A percentile compares a stretch with the other conserved stretches of the same genome.
Evolutionary conservation across 2,888 invertebrate species (phyloP).

Genomic region (Acrocyrtus sp.): DNA sequence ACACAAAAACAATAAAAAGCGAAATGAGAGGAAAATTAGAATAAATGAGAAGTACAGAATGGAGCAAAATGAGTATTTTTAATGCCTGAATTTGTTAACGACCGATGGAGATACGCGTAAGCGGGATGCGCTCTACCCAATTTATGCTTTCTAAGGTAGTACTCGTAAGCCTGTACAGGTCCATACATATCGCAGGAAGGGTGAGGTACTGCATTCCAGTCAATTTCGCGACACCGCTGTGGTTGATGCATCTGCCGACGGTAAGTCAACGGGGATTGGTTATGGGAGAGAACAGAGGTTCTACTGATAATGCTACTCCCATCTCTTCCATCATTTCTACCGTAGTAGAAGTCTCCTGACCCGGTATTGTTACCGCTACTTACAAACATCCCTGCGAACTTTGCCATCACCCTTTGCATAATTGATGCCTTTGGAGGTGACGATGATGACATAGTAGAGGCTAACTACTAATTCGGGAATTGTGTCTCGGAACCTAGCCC

Average conservation of each 20-base stretch:
- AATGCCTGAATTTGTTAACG: slow-evolving; percentile 21
- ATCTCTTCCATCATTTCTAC: background rate
- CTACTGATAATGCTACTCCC: no score
- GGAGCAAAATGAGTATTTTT: background rate
- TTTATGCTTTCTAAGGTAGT: slow-evolving; percentile 11
- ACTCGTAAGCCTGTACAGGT: slow-evolving; percentile 5
- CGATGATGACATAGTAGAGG: no score
- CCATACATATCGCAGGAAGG: slow-evolving; percentile 30
- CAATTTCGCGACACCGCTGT: background rate
- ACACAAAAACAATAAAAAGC: background rate
- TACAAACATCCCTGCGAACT: background rate
- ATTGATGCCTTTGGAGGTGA: background rate
- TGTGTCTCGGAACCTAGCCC: background rate
- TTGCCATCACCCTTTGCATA: background rate
- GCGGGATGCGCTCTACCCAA: slow-evolving; percentile 31
- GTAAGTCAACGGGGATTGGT: background rate
- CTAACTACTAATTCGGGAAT: no score
- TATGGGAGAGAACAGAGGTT: background rate
- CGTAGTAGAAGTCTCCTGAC: background rate
- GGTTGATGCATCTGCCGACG: background rate
- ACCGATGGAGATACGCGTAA: slow-evolving; percentile 9
- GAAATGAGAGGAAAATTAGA: background rate
- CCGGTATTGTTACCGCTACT: background rate
- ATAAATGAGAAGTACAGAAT: background rate
- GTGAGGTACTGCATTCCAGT: slow-evolving; percentile 21